Base-by-base conservation (phyloP, 2,113 vertebrate genomes). In the Sinosuthora webbiana region DNA sequence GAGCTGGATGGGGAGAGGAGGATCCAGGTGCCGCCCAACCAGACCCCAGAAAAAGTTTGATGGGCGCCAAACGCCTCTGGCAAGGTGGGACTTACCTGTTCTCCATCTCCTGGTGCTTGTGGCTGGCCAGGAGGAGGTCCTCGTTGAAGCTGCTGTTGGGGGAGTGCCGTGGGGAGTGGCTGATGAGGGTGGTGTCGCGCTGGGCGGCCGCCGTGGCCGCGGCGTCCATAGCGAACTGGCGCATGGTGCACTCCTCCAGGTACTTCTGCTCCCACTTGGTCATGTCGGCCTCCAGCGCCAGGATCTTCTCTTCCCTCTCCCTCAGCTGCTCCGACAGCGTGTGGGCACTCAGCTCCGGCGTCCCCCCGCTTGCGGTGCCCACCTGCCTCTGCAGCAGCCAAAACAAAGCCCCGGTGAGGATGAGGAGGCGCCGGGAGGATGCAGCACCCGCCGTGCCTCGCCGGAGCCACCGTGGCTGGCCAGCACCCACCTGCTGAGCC, bases 221-320 rank as follows among this genome's bases (percentile, higher is more conserved):
- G 0, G 99, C 99, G 0, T 99, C 99, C 99, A 99, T 99, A 79
- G 99, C 99, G 7, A 99, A 99, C 97, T 99, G 99, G 77, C 99
- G 98, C 99, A 99, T 99, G 90, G 99, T 99, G 93, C 99, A 99
- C 84, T 99, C 99, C 96, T 99, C 99, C 91, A 99, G 94, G 83
- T 99, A 99, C 92, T 99, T 99, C 93, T 99, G 99, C 94, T 99
- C 99, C 99, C 99, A 99, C 95, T 99, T 99, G 90, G 99, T 99
- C 98, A 99, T 99, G 95, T 99, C 99, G 0, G 99, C 99, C 96
- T 99, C 99, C 93, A 99, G 97, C 3, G 99, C 99, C 96, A 99
- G 96, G 83, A 99, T 98, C 64, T 98, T 98, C 95, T 99, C 99
- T 95, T 99, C 99, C 59, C 98, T 98, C 97, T 99, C 99, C 75